phyloP scores from a whole-genome alignment of 2,797 vertebrate species.

The Acanthiza pusilla region DNA sequence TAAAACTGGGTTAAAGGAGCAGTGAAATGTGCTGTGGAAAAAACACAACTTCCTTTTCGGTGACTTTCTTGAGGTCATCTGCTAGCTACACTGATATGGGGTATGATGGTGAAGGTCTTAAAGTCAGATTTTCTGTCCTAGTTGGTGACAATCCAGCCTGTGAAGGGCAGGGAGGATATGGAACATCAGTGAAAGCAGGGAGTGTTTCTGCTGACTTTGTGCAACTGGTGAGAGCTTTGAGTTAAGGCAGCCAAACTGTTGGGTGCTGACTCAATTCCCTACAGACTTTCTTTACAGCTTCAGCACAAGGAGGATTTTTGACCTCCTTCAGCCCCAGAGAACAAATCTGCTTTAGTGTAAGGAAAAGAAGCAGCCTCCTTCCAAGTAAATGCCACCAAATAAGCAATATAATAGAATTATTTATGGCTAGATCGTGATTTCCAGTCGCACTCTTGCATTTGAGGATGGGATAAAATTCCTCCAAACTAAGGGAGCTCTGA shows the following conservation, averaged over 20 bases:
- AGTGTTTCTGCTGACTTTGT: neutral
- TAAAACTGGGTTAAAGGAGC: neutral
- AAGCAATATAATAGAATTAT: conserved; percentile 8
- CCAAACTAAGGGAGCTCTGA: neutral
- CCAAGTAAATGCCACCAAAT: conserved; percentile 41
- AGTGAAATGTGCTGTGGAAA: neutral
- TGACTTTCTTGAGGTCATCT: neutral
- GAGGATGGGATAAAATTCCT: conserved; percentile 21
- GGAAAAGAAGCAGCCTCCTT: neutral
- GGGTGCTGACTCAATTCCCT: neutral
- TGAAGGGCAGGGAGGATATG: neutral
- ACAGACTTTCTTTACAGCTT: neutral
- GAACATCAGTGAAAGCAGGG: neutral
- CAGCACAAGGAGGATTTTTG: neutral
- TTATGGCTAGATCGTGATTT: neutral
- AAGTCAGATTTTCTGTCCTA: neutral
- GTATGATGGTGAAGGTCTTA: neutral
- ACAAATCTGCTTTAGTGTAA: neutral
- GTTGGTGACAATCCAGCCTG: neutral
- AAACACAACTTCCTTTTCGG: neutral
- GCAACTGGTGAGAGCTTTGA: neutral
- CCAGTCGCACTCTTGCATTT: neutral
- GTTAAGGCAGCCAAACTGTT: neutral
- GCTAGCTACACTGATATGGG: neutral
- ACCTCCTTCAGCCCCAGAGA: neutral